These are phyloP conservation scores for Troides aeacus DNA, from an alignment of 2,888 invertebrate species.

Conservation along the genomic window DNA sequence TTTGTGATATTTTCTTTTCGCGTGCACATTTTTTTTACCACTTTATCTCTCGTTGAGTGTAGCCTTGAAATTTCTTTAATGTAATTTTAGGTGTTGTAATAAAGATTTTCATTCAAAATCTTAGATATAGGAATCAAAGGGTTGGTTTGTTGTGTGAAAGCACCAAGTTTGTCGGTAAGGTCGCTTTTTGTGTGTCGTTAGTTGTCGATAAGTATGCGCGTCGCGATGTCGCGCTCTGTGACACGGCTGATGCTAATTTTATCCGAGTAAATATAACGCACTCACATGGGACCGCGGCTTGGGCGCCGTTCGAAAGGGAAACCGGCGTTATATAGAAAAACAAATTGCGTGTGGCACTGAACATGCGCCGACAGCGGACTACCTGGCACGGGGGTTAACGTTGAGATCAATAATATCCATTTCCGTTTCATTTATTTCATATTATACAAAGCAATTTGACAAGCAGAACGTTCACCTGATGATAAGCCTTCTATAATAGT, in stretches of 20 bases:
- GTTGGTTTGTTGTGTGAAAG: no score
- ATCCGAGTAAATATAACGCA: slow-evolving; percentile 64
- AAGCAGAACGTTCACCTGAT: no score
- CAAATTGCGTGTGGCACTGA: slow-evolving; percentile 24
- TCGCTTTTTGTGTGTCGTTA: slow-evolving; percentile 31
- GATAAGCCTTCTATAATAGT: no score
- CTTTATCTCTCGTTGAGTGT: no score
- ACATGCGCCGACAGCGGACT: background rate
- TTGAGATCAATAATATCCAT: background rate
- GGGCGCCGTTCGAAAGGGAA: slow-evolving; percentile 31
- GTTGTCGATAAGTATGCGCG: slow-evolving; percentile 23
- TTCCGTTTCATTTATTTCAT: background rate
- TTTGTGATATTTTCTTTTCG: no score
- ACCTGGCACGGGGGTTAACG: background rate
- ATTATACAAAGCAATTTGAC: no score
- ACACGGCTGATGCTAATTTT: slow-evolving; percentile 66
- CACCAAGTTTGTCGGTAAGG: slow-evolving; percentile 28
- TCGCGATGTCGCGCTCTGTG: slow-evolving; percentile 66
- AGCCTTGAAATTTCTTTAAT: no score
- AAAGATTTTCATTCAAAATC: no score
- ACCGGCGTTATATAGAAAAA: slow-evolving; percentile 16
- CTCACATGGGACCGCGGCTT: slow-evolving; percentile 53
- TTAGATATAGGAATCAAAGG: no score
- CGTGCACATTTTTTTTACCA: no score
- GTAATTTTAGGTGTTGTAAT: no score